These are phyloP conservation scores for Cossypha caffra DNA, from an alignment of 2,797 vertebrate species.

Conservation along the genomic window DNA sequence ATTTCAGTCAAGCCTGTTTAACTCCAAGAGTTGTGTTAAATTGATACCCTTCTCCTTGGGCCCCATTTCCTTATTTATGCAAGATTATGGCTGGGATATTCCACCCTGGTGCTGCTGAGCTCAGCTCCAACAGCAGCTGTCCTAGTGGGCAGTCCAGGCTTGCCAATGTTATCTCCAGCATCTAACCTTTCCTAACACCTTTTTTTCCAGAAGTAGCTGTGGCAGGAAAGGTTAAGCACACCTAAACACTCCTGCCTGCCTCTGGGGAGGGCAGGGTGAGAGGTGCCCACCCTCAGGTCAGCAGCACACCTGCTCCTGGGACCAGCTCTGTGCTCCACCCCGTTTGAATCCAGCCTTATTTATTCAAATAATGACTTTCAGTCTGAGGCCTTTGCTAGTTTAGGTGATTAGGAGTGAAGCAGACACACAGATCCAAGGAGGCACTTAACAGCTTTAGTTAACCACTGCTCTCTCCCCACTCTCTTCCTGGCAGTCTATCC, in stretches of 20 bases:
- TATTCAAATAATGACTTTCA: neutral
- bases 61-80: neutral
- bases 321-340: neutral
- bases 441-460: neutral
- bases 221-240: conserved; percentile 23
- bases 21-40: neutral
- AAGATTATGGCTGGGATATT: neutral
- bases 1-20: neutral
- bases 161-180: neutral
- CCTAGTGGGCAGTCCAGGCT: neutral
- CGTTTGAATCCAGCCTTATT: neutral
- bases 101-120: neutral
- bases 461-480: neutral
- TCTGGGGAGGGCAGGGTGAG: neutral
- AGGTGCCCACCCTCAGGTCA: neutral
- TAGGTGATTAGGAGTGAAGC: neutral
- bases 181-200: neutral
- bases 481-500: neutral
- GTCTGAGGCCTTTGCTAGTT: neutral
- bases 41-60: neutral
- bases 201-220: neutral
- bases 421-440: neutral
- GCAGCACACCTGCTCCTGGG: neutral
- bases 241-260: neutral
- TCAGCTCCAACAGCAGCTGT: neutral